Evolutionary conservation across 2,113 vertebrate genomes (phyloP).

Genomic region (Oophaga pumilio): DNA sequence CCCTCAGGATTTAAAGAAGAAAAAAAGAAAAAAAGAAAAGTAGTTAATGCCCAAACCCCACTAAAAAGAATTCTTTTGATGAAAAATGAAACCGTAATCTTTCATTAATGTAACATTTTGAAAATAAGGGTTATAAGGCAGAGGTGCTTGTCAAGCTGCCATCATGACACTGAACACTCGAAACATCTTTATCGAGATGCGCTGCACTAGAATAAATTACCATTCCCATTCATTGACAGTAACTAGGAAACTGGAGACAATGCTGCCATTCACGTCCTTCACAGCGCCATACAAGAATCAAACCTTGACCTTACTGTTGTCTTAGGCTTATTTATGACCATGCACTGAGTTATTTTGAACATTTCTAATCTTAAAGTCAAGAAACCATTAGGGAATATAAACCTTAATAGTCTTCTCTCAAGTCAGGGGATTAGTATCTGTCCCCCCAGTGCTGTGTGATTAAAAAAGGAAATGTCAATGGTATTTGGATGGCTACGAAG

Average conservation of each 20-base stretch:
- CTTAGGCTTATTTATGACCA: background rate
- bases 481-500: no score
- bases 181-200: background rate
- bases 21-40: conserved; percentile 13
- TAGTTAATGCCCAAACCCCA: conserved; percentile 43
- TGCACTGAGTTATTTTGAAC: background rate
- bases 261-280: conserved; percentile 1
- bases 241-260: conserved; percentile 53
- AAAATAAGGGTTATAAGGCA: conserved; percentile 33
- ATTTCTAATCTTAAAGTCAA: background rate
- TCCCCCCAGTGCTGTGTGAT: no score
- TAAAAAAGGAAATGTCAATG: no score
- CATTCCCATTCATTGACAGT: background rate
- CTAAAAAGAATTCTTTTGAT: conserved; percentile 49
- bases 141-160: conserved; percentile 23
- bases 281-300: background rate
- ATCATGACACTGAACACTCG: conserved; percentile 13
- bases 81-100: conserved; percentile 23
- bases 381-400: background rate
- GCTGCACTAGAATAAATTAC: conserved; percentile 41
- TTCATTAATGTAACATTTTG: conserved; percentile 28
- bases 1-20: background rate
- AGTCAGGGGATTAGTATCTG: background rate
- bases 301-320: background rate
- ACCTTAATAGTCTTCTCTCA: background rate